Percentiles rank a stretch among this genome's conserved stretches.
These are phyloP conservation scores for Agonopterix alstromeriana DNA, from an alignment of 2,888 invertebrate species.

Conservation along the genomic window DNA sequence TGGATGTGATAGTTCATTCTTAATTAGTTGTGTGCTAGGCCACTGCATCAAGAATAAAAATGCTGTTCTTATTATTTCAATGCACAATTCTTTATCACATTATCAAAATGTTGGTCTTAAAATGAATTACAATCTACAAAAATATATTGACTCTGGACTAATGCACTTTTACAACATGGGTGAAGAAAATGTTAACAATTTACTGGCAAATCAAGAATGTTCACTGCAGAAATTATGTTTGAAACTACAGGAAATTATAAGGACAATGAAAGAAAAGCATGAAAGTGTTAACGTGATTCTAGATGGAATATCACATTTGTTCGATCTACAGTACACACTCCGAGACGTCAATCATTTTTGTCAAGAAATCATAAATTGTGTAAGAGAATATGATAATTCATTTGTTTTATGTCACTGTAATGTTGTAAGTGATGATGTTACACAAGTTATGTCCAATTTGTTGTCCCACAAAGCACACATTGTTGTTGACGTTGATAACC, in stretches of 20 bases:
- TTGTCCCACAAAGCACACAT: conserved; percentile 80
- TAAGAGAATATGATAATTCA: conserved; percentile 38
- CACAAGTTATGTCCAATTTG: conserved; percentile 76
- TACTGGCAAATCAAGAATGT: conserved; percentile 30
- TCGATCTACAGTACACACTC: conserved; percentile 78
- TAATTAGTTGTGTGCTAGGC: conserved; percentile 80
- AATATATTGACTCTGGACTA: conserved; percentile 47
- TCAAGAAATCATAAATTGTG: conserved; percentile 56
- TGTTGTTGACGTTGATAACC: conserved; percentile 77
- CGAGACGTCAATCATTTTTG: conserved; percentile 69
- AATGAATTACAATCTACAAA: conserved; percentile 82
- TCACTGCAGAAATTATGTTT: conserved; percentile 53
- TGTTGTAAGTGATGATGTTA: conserved; percentile 75
- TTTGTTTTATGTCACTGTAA: conserved; percentile 76
- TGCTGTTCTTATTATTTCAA: conserved; percentile 78
- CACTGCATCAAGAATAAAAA: conserved; percentile 78
- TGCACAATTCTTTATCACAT: conserved; percentile 84
- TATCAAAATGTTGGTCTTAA: conserved; percentile 85
- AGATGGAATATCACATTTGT: conserved; percentile 84
- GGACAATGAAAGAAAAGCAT: conserved; percentile 41
- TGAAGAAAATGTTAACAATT: conserved; percentile 30
- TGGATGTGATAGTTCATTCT: conserved; percentile 83
- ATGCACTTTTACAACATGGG: conserved; percentile 47
- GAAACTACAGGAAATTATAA: conserved; percentile 53
- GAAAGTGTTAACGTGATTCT: conserved; percentile 77